phyloP scores from a whole-genome alignment of 2,113 vertebrate genomes.

The Halcyon senegalensis region DNA sequence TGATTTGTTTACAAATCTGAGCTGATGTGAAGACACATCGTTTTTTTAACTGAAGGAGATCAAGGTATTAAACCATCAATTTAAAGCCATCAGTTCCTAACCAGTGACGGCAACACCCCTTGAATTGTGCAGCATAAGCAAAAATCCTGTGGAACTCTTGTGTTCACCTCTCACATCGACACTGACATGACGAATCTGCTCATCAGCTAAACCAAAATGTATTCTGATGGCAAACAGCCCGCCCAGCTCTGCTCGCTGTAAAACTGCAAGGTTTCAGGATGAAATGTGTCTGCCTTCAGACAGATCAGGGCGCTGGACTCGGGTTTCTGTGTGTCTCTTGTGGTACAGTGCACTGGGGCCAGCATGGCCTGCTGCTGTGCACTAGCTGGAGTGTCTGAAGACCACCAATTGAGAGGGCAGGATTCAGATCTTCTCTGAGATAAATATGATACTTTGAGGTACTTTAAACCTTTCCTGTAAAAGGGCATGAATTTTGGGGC shows the following conservation, averaged over 20 bases:
- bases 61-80: constrained; percentile 60
- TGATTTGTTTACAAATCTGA: constrained; percentile 61
- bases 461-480: constrained; percentile 4
- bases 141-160: constrained; percentile 39
- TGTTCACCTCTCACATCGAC: constrained; percentile 62
- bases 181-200: constrained; percentile 60
- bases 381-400: constrained; percentile 41
- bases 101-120: constrained; percentile 40
- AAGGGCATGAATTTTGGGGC: constrained; percentile 50
- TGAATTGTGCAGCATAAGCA: constrained; percentile 56
- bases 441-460: constrained; percentile 31
- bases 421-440: constrained; percentile 53
- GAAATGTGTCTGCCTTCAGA: constrained; percentile 54
- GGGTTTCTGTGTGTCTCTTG: constrained; percentile 4
- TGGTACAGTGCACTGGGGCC: not conserved
- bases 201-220: constrained; percentile 56
- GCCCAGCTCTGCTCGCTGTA: constrained; percentile 45
- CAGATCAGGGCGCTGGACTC: constrained; percentile 6
- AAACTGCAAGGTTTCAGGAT: constrained; percentile 67
- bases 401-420: constrained; percentile 12
- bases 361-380: not conserved
- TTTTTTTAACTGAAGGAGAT: constrained; percentile 54
- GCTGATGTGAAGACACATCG: constrained; percentile 41
- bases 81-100: constrained; percentile 61
- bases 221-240: constrained; percentile 66